Conservation (phyloP, 2,113 vertebrate species). For the Meles meles region DNA sequence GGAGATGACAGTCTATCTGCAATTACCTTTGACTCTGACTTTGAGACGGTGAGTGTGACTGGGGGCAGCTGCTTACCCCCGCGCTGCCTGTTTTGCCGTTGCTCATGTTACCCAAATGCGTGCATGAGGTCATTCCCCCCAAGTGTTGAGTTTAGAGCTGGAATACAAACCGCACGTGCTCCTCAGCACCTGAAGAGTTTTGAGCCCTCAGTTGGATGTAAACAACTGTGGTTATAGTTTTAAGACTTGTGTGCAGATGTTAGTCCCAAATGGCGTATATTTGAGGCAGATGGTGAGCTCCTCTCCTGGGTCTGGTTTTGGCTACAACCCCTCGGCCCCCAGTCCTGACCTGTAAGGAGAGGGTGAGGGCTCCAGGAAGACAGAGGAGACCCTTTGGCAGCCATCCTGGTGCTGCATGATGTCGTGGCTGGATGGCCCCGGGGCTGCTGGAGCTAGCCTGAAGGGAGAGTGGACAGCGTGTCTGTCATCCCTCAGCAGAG, state of each 20-base stretch:
- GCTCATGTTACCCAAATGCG: accelerated
- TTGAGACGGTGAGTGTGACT: slow-evolving; percentile 81
- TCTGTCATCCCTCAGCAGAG: no score
- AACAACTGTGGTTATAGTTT: not conserved
- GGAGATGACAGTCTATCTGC: slow-evolving; percentile 86
- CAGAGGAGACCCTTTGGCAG: not conserved
- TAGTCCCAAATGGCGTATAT: not conserved
- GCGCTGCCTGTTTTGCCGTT: no score
- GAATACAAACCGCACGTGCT: not conserved
- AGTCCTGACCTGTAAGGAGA: accelerated
- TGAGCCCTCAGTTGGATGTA: not conserved
- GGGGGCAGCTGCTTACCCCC: accelerated
- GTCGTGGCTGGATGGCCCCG: not conserved
- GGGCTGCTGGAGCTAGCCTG: not conserved
- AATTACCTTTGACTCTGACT: slow-evolving; percentile 83
- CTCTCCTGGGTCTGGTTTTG: not conserved
- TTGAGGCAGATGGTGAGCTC: not conserved
- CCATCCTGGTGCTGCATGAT: accelerated
- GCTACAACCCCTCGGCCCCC: not conserved
- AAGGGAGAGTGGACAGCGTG: not conserved
- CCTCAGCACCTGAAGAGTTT: not conserved
- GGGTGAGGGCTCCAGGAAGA: no score
- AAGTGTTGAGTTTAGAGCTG: accelerated
- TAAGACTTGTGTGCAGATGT: not conserved
- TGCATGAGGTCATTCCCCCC: not conserved